These are phyloP conservation scores for Bombus pascuorum DNA, from an alignment of 1,140 invertebrate genomes.

Conservation along the genomic window DNA sequence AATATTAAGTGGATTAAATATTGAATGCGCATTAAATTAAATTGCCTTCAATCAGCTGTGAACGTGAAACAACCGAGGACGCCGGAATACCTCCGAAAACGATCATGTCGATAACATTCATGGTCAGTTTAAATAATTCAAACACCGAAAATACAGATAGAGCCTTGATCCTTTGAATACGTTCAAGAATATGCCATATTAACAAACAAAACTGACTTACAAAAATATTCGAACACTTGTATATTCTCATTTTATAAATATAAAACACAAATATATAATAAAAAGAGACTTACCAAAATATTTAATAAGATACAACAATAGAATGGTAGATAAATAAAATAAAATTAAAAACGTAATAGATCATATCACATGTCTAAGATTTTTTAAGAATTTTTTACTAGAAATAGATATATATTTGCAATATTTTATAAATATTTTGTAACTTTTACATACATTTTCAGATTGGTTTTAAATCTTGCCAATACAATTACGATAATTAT, in stretches of 20 bases:
- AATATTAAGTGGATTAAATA: slow-evolving; percentile 48
- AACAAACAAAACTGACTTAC: not conserved
- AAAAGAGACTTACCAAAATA: too few relatives aligned
- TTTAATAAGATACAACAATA: too few relatives aligned
- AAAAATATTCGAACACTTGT: not conserved
- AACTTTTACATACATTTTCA: not conserved
- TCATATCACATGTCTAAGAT: too few relatives aligned
- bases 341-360: too few relatives aligned
- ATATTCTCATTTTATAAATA: too few relatives aligned
- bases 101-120: not conserved
- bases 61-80: not conserved
- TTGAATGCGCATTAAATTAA: slow-evolving; percentile 42
- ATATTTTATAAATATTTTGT: too few relatives aligned
- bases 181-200: not conserved
- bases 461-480: not conserved
- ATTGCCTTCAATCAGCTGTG: slow-evolving; percentile 39
- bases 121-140: slow-evolving; percentile 8
- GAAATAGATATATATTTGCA: too few relatives aligned
- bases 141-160: not conserved
- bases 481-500: not conserved
- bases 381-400: too few relatives aligned
- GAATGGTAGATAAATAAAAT: too few relatives aligned
- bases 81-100: slow-evolving; percentile 4
- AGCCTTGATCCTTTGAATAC: not conserved
- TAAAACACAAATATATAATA: too few relatives aligned